Conservation (phyloP, 2,797 vertebrate genomes). For the Premnoplex brunnescens region DNA sequence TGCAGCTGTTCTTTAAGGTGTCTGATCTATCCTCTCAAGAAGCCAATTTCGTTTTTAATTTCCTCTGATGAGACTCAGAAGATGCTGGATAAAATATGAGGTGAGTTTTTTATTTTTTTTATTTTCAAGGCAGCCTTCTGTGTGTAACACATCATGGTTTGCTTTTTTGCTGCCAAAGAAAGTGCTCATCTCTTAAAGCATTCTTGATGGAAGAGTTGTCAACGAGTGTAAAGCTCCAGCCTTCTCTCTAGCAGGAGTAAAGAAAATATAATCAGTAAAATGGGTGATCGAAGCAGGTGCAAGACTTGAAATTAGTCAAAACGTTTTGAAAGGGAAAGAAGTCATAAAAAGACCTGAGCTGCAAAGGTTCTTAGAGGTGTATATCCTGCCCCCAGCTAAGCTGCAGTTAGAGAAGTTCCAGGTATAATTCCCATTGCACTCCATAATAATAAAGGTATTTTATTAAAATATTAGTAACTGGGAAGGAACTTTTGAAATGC, state of each 20-base stretch:
- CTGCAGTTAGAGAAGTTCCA: not conserved
- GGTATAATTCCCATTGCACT: not conserved
- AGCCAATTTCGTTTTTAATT: constrained; percentile 70
- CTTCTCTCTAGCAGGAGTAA: not conserved
- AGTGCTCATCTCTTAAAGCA: not conserved
- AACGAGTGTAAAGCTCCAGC: constrained; percentile 3
- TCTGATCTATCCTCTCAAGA: constrained; percentile 55
- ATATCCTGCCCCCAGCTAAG: not conserved
- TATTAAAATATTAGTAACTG: constrained; percentile 66
- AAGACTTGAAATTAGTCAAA: constrained; percentile 17
- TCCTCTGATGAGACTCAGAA: constrained; percentile 61
- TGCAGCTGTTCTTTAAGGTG: constrained; percentile 59
- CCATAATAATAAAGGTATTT: constrained; percentile 53
- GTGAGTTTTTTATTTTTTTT: constrained; percentile 14
- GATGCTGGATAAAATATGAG: constrained; percentile 64
- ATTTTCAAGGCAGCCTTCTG: constrained; percentile 16
- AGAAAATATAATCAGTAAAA: constrained; percentile 27
- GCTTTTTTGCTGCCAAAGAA: not conserved
- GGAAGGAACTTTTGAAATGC: constrained; percentile 48
- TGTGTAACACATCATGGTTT: not conserved
- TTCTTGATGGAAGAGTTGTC: not conserved
- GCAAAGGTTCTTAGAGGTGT: not conserved
- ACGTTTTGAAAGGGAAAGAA: not conserved
- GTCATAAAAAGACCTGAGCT: not conserved
- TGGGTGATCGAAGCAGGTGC: not conserved